Evolutionary conservation across 2,888 invertebrate genomes (phyloP).

Genomic region (Conchocele bisecta): DNA sequence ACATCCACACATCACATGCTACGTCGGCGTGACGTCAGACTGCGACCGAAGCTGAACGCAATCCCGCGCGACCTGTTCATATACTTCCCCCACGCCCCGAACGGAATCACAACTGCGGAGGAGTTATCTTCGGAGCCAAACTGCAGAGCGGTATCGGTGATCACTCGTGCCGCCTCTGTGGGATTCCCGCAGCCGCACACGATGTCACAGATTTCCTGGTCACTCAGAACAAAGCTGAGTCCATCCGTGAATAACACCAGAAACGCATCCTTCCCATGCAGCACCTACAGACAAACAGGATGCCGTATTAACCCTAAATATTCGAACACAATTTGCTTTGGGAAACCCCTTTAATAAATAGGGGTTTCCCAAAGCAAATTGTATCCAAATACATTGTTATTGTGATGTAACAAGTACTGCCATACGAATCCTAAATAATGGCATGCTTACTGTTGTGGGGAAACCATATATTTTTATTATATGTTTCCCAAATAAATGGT

Average conservation of each 20-base stretch:
- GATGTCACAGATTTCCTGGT: conserved; percentile 83
- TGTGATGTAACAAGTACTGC: neutral
- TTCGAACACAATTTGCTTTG: too few species aligned
- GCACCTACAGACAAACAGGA: conserved; percentile 77
- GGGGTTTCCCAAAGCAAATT: too few species aligned
- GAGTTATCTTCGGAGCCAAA: conserved; percentile 85
- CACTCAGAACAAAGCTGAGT: conserved; percentile 83
- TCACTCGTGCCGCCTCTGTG: conserved; percentile 82
- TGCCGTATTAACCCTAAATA: too few species aligned
- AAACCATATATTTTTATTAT: neutral
- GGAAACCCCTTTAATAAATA: too few species aligned
- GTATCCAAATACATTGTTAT: too few species aligned
- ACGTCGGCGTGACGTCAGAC: conserved; percentile 55
- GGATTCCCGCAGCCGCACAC: conserved; percentile 82
- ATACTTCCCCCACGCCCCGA: conserved; percentile 84
- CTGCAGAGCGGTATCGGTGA: conserved; percentile 84
- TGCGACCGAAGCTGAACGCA: conserved; percentile 74
- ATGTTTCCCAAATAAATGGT: too few species aligned
- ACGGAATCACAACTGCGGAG: conserved; percentile 84
- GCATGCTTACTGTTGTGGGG: too few species aligned
- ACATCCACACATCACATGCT: too few species aligned
- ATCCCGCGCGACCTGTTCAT: conserved; percentile 66
- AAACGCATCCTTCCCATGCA: conserved; percentile 84
- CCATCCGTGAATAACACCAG: conserved; percentile 84
- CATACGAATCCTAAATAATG: neutral